Evolutionary conservation across 92 coral and sea anemone species (phyloP).

Genomic region (Actinernus sp.): DNA sequence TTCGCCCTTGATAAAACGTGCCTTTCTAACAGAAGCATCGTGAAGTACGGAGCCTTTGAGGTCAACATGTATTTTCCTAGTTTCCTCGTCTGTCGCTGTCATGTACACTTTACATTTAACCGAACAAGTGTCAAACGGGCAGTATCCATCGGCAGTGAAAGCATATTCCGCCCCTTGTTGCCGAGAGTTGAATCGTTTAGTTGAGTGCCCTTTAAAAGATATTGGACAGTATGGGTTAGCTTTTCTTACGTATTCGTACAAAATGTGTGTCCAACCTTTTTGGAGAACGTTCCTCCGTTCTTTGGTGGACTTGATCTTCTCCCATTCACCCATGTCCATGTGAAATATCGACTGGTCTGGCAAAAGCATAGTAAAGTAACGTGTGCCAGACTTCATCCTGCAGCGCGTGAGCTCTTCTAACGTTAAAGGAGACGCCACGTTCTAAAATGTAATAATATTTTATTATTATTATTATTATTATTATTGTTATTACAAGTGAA

Average conservation of each 20-base stretch:
- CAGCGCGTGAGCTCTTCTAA: too few relatives aligned
- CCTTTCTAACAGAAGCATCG: too few relatives aligned
- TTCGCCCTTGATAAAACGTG: too few relatives aligned
- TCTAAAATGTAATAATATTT: too few relatives aligned
- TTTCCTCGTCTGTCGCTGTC: too few relatives aligned
- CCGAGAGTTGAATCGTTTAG: background rate
- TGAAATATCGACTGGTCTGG: background rate
- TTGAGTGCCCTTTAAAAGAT: constrained; percentile 21
- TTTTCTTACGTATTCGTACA: constrained; percentile 16
- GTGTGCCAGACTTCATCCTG: background rate
- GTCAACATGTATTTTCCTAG: too few relatives aligned
- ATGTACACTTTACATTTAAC: constrained; percentile 6
- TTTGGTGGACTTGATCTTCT: background rate
- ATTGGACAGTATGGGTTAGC: constrained; percentile 27
- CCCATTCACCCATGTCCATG: constrained; percentile 7
- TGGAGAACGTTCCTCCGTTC: background rate
- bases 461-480: too few relatives aligned
- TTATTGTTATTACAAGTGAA: too few relatives aligned
- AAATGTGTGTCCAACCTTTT: constrained; percentile 23
- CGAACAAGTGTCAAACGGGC: constrained; percentile 9
- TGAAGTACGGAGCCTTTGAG: too few relatives aligned
- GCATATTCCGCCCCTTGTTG: constrained; percentile 4
- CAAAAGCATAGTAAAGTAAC: background rate
- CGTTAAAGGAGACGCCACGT: too few relatives aligned
- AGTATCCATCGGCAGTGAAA: constrained; percentile 7